A percentile compares a stretch with the other conserved stretches of the same genome.
Conservation (phyloP, 2,888 invertebrate genomes). For the Drosophila suboccidentalis region DNA sequence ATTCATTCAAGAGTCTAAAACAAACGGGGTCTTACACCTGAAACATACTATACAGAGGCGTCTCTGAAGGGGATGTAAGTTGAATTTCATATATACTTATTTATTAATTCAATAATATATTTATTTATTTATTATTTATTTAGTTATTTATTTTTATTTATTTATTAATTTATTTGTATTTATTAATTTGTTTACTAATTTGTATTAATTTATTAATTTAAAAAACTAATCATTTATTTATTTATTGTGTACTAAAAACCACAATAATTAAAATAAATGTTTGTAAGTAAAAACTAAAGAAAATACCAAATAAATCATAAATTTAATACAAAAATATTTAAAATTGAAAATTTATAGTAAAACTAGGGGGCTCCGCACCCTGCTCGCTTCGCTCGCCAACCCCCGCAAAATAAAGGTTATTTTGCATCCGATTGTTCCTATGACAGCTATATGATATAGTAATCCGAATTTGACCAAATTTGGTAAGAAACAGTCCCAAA, state of each 20-base stretch:
- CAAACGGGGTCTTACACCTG: conserved; percentile 4
- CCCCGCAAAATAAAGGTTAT: no score
- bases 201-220: neutral
- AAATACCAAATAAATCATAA: neutral
- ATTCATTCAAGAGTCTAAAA: conserved; percentile 26
- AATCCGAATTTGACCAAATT: no score
- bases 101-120: neutral
- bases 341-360: neutral
- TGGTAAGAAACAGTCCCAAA: no score
- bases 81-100: neutral
- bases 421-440: no score
- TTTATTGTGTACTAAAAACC: neutral
- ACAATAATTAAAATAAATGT: no score
- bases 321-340: neutral
- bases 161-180: neutral
- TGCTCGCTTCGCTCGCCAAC: no score
- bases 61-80: neutral
- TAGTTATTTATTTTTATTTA: neutral
- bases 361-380: no score
- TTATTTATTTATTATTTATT: neutral
- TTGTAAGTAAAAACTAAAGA: no score
- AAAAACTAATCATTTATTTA: neutral
- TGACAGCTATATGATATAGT: no score
- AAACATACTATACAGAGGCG: neutral
- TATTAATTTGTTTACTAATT: neutral